Evolutionary conservation across 2,113 vertebrate genomes (phyloP).

Genomic region (Phalacrocorax aristotelis): DNA sequence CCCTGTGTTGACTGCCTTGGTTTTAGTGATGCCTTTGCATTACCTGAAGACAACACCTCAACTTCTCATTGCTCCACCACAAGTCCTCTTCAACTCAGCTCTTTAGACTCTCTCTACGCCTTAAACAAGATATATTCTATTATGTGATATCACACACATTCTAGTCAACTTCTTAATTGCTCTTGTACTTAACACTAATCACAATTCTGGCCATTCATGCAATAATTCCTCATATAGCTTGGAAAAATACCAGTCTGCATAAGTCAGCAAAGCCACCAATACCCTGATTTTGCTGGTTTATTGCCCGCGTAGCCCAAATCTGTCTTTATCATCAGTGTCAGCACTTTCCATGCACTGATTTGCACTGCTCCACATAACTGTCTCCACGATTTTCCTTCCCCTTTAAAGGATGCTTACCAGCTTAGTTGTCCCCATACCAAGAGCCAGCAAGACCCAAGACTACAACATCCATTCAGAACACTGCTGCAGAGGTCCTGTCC

Average conservation of each 20-base stretch:
- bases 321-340: slow-evolving; percentile 47
- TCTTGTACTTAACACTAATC: neutral
- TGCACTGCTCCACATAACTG: neutral
- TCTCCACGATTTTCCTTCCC: neutral
- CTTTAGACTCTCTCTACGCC: neutral
- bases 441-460: neutral
- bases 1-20: accelerated
- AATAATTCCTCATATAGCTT: neutral
- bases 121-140: neutral
- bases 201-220: neutral
- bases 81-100: neutral
- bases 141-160: neutral
- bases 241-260: neutral
- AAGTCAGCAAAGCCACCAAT: neutral
- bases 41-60: neutral
- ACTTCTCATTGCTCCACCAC: neutral
- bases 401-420: neutral
- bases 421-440: neutral
- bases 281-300: slow-evolving; percentile 1
- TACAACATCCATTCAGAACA: neutral
- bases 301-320: slow-evolving; percentile 49
- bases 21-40: neutral
- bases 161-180: neutral
- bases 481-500: neutral
- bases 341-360: slow-evolving; percentile 7